Percentiles rank a stretch among this genome's conserved stretches.
These are phyloP conservation scores for Drosophila limbata DNA, from an alignment of 2,888 invertebrate species.

Conservation along the genomic window DNA sequence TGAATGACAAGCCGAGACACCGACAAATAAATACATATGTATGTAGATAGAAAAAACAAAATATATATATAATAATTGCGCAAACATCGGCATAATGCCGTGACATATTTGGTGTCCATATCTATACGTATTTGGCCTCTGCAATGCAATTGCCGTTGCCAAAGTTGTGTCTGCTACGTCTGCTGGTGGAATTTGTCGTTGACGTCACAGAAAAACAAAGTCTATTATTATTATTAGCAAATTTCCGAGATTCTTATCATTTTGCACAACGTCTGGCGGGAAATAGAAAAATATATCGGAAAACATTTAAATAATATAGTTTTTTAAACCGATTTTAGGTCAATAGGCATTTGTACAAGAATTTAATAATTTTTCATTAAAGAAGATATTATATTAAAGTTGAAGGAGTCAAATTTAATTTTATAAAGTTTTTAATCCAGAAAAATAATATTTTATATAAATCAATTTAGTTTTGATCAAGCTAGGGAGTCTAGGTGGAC, in stretches of 20 bases:
- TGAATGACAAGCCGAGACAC: constrained; percentile 30
- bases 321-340: not conserved
- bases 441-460: too few relatives aligned
- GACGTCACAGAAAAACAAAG: constrained; percentile 36
- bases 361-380: too few relatives aligned
- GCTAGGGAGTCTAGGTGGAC: too few relatives aligned
- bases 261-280: not conserved
- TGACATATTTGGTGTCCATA: constrained; percentile 47
- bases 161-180: constrained; percentile 24
- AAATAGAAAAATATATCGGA: not conserved
- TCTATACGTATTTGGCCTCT: constrained; percentile 42
- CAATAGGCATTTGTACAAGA: too few relatives aligned
- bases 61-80: constrained; percentile 29
- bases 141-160: constrained; percentile 51
- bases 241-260: constrained; percentile 6
- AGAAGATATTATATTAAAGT: too few relatives aligned
- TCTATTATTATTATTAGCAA: not conserved
- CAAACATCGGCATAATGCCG: constrained; percentile 43
- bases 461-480: too few relatives aligned
- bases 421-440: too few relatives aligned
- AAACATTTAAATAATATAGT: not conserved
- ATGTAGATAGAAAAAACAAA: not conserved
- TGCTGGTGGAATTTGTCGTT: constrained; percentile 39
- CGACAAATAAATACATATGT: constrained; percentile 9
- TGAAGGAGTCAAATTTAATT: too few relatives aligned